Evolutionary conservation across 35 echinoderm and acorn worm species (phyloP).

Genomic region (Ophioderma brevispina): DNA sequence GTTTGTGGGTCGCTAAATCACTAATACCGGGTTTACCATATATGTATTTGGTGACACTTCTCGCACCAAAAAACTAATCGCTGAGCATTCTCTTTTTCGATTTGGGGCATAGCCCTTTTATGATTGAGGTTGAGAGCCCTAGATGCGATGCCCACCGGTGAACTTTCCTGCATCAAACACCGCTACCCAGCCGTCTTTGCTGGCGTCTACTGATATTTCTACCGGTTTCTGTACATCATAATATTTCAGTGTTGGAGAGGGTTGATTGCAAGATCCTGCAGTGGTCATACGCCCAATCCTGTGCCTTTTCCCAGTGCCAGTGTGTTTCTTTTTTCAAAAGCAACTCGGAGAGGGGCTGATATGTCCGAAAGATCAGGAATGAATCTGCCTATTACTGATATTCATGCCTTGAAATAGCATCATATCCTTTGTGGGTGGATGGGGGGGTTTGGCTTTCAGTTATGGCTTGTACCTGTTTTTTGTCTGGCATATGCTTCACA

Average conservation of each 20-base stretch:
- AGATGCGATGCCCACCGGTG: slow-evolving; percentile 47
- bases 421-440: slow-evolving; percentile 20
- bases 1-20: slow-evolving; percentile 58
- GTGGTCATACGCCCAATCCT: not conserved
- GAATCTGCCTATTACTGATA: slow-evolving; percentile 33
- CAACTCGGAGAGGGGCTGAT: not conserved
- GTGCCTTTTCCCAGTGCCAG: not conserved
- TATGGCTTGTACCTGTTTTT: slow-evolving; percentile 28
- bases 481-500: slow-evolving; percentile 38
- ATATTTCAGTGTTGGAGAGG: slow-evolving; percentile 33
- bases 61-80: slow-evolving; percentile 54
- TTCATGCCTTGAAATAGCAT: slow-evolving; percentile 33
- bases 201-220: slow-evolving; percentile 45
- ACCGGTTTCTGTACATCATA: slow-evolving; percentile 41
- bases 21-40: slow-evolving; percentile 52
- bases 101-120: slow-evolving; percentile 63
- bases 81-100: slow-evolving; percentile 56
- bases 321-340: slow-evolving; percentile 29
- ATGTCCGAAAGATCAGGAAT: slow-evolving; percentile 37
- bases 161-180: slow-evolving; percentile 38
- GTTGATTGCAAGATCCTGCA: slow-evolving; percentile 31
- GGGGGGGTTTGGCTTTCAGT: slow-evolving; percentile 30
- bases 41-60: slow-evolving; percentile 64
- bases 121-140: slow-evolving; percentile 40
- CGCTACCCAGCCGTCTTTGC: slow-evolving; percentile 38